Conservation (phyloP, 2,797 vertebrate genomes). For the Myotis findleyi region DNA sequence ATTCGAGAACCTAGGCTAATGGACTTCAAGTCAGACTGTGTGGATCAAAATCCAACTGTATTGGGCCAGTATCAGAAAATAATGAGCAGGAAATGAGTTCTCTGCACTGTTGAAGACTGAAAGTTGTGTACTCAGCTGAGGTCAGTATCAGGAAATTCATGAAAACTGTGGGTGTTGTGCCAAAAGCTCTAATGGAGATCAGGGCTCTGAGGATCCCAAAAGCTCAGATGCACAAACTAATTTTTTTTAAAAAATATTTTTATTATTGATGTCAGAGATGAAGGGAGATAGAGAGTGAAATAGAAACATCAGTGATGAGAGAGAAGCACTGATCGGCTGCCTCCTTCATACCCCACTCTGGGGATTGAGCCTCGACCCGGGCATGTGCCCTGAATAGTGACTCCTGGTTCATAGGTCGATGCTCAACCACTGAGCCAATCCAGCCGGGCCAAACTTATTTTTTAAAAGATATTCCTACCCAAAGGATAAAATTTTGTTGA, state of each 20-base stretch:
- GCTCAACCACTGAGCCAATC: too few species aligned
- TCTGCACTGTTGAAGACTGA: neutral
- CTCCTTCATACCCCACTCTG: too few species aligned
- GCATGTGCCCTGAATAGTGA: too few species aligned
- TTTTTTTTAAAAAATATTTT: neutral
- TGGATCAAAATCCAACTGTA: neutral
- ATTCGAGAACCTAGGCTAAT: neutral
- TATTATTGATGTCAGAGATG: too few species aligned
- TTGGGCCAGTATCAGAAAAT: neutral
- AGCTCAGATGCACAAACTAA: neutral
- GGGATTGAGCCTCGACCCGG: too few species aligned
- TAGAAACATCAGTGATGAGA: too few species aligned
- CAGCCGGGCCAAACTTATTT: neutral
- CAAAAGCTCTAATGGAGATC: neutral
- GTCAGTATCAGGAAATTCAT: neutral
- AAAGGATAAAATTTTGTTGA: neutral
- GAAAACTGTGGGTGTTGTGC: neutral
- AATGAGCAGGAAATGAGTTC: neutral
- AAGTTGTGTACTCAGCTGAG: neutral
- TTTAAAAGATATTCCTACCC: neutral
- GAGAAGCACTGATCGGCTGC: too few species aligned
- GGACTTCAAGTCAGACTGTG: neutral
- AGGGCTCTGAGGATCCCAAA: neutral
- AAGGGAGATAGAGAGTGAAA: too few species aligned
- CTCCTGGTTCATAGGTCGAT: too few species aligned